Base-by-base conservation (phyloP, 2,888 invertebrate species). In the Xestia xanthographa region DNA sequence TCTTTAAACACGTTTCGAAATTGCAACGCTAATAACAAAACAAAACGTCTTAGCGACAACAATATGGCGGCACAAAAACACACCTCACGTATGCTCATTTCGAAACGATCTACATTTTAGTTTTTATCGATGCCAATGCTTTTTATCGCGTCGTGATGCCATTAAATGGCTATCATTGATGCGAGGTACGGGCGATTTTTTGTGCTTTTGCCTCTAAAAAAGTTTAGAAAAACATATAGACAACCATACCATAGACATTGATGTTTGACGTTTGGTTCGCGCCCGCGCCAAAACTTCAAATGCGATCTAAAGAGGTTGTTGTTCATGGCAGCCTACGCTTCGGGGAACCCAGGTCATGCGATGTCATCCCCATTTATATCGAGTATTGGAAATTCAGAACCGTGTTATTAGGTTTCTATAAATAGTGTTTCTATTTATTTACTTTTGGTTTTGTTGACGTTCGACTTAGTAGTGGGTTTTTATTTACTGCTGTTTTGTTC, bases 161-260 rank as follows among this genome's bases (percentile, higher is more conserved):
- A 93, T 93, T 92, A 93, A 92, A 91, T 91, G 89, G 88, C 90
- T 93, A 93, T 93, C 92, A 93, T 92, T 92, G 92, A 91, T 92
- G 91, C 88, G 89, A 88, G 88, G 87, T 90, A 89, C 90, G 88
- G 89, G 86, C 87, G 86, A 85, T 88, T 91, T 92, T 92, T 91
- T 87, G 78, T 89, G 87, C 77, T 72, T 71, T 82, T 84, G 86
- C 87, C 87, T 87, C 85, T 88, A 87, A 86, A 72, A 91, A 90
- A 88, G 76, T 78, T 80, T 43, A 78, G 41, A 88, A 87, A 87
- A 72, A 85, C 62, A 79, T 66, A 83, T 66, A 83, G 83, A 79
- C 73, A 83, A 86, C 84, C 26, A 88, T 89, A 86, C 85, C 58
- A 89, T 90, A 91, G 92, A 91, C 90, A 89, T 56, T 83, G 72